Evolutionary conservation across 2,797 vertebrate species (phyloP), one percentile per base, ranked within the genome.

Genomic region (Babyrousa celebensis): DNA sequence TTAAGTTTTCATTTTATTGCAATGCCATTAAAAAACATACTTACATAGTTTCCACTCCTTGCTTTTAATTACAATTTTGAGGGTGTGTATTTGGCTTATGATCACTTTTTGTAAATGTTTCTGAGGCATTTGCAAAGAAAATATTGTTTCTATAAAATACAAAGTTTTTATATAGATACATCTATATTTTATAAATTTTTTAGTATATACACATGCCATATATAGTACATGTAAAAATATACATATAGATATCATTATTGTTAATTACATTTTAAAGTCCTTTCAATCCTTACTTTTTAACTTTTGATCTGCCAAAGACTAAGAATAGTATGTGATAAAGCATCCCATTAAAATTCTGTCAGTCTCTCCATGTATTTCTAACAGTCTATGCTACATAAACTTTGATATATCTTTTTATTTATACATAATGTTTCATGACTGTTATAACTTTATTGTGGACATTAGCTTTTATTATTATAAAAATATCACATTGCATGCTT

Each of bases 381-480:
- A 84, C 7, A 71, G 23, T 25, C 80, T 60, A 74, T 75, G 25
- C 23, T 18, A 0, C 20, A 20, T 21, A 29, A 89, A 70, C 62
- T 74, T 84, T 87, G 29, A 48, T 40, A 48, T 72, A 67, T 5
- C 20, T 91, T 87, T 90, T 68, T 7, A 70, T 52, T 63, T 48
- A 36, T 88, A 25, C 1, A 29, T n/a, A 65, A 75, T 52, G 54
- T 70, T 75, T 70, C 32, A 87, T 89, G n/a, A 83, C 9, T 68
- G 3, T 20, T 91, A 12, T 25, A 91, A n/a, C 2, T 60, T 29
- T 78, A 63, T 48, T 78, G 29, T 70, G 20, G 32, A 21, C 63
- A 87, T 93, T 93, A 88, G 36, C 32, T 86, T 95, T 93, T 87
- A 67, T 54, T 36, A 84, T 62, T 54, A 80, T 84, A 84, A 94